Evolutionary conservation across 35 echinoderm and acorn worm species (phyloP).

Genomic region (Apostichopus japonicus): DNA sequence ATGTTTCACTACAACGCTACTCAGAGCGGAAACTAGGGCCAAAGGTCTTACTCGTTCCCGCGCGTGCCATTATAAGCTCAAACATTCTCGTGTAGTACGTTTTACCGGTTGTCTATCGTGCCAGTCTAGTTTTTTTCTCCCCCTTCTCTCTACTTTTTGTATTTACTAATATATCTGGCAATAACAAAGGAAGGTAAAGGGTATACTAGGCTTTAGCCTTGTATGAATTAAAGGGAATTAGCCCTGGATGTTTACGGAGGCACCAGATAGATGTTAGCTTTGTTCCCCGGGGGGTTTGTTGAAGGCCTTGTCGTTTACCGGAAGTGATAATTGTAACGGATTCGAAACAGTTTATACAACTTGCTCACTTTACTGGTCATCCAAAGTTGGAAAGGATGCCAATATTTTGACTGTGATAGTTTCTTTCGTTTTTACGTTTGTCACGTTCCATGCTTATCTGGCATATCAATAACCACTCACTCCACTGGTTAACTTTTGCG

Average conservation of each 20-base stretch:
- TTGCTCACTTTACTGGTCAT: too few species aligned
- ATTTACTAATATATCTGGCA: not conserved
- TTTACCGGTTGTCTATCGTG: not conserved
- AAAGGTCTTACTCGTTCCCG: conserved; percentile 19
- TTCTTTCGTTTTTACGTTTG: too few species aligned
- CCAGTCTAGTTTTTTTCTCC: not conserved
- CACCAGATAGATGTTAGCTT: not conserved
- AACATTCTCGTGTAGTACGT: conserved; percentile 2
- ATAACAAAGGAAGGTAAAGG: not conserved
- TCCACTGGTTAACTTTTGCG: too few species aligned
- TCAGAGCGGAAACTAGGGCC: conserved; percentile 17
- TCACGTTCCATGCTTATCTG: too few species aligned
- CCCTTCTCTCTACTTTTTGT: not conserved
- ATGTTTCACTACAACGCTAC: conserved; percentile 31
- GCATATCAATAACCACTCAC: too few species aligned
- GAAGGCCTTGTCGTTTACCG: conserved; percentile 19
- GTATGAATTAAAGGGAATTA: conserved; percentile 26
- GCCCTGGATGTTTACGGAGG: not conserved
- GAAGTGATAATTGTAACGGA: conserved; percentile 29
- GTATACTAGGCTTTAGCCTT: not conserved
- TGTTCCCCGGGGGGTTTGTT: not conserved
- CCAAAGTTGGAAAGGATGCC: too few species aligned
- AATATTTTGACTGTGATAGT: too few species aligned
- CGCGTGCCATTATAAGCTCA: conserved; percentile 5
- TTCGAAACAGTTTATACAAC: not conserved